Evolutionary conservation across 2,888 invertebrate species (phyloP).

Genomic region (Thalpophila matura): DNA sequence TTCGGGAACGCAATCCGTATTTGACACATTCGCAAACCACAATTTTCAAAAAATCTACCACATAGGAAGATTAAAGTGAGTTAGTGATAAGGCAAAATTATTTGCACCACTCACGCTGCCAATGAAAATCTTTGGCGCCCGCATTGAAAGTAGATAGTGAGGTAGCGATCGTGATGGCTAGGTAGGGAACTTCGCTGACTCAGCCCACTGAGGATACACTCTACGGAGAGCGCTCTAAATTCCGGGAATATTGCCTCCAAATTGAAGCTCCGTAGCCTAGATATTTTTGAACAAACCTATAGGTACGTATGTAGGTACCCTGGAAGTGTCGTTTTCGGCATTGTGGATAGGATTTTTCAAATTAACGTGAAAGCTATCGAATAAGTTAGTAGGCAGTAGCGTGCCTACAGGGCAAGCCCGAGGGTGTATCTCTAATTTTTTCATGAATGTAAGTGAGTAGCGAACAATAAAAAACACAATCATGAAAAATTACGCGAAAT

Average conservation of each 20-base stretch:
- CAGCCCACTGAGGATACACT: constrained; percentile 38
- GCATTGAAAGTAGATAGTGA: constrained; percentile 48
- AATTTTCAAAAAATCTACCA: constrained; percentile 1
- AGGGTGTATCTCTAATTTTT: too few species aligned
- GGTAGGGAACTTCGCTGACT: constrained; percentile 50
- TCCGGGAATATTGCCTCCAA: constrained; percentile 43
- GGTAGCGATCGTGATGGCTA: constrained; percentile 31
- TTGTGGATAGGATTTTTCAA: neutral
- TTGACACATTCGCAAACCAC: too few species aligned
- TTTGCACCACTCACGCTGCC: constrained; percentile 51
- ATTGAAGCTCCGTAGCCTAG: constrained; percentile 42
- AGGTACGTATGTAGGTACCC: constrained; percentile 14
- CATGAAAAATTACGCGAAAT: too few species aligned
- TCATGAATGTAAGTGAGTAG: too few species aligned
- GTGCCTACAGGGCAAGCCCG: too few species aligned
- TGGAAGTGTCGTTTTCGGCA: neutral
- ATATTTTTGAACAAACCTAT: constrained; percentile 5
- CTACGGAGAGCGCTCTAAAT: constrained; percentile 23
- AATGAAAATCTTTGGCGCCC: constrained; percentile 53
- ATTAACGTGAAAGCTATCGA: neutral
- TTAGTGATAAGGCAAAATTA: constrained; percentile 52
- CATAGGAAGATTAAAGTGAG: constrained; percentile 22
- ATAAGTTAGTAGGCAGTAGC: too few species aligned
- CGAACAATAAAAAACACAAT: too few species aligned
- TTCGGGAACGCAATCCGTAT: too few species aligned